Conservation (phyloP, 2,113 vertebrate species). For the Varanus komodoensis region DNA sequence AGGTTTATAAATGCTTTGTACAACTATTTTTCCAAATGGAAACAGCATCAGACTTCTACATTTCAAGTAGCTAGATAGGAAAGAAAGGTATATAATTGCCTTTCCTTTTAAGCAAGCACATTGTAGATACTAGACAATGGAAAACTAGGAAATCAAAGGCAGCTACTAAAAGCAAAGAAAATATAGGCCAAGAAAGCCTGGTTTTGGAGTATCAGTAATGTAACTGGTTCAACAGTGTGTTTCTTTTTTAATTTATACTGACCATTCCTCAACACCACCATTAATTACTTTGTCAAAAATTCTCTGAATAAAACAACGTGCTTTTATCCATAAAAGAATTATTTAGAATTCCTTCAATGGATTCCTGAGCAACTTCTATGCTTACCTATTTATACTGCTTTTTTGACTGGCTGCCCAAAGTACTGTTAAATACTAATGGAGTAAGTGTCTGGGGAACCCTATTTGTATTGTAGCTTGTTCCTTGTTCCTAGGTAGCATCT, state of each 20-base stretch:
- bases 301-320: not conserved
- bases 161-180: conserved; percentile 56
- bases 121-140: conserved; percentile 72
- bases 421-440: not conserved
- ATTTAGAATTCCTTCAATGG: not conserved
- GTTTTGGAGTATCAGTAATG: conserved; percentile 34
- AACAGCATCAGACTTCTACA: conserved; percentile 54
- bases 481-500: no score
- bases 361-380: not conserved
- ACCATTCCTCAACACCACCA: not conserved
- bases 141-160: conserved; percentile 69
- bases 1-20: conserved; percentile 72
- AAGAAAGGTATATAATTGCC: conserved; percentile 66
- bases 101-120: conserved; percentile 62
- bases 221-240: conserved; percentile 11
- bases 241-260: not conserved
- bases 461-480: no score
- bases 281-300: not conserved
- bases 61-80: conserved; percentile 68
- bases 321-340: not conserved
- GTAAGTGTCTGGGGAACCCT: not conserved
- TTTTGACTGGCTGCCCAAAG: not conserved
- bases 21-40: conserved; percentile 75
- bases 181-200: conserved; percentile 26
- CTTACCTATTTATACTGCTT: not conserved